Evolutionary conservation across 2,113 vertebrate species (phyloP), one percentile per base, ranked within the genome.

Genomic region (Takifugu bimaculatus): DNA sequence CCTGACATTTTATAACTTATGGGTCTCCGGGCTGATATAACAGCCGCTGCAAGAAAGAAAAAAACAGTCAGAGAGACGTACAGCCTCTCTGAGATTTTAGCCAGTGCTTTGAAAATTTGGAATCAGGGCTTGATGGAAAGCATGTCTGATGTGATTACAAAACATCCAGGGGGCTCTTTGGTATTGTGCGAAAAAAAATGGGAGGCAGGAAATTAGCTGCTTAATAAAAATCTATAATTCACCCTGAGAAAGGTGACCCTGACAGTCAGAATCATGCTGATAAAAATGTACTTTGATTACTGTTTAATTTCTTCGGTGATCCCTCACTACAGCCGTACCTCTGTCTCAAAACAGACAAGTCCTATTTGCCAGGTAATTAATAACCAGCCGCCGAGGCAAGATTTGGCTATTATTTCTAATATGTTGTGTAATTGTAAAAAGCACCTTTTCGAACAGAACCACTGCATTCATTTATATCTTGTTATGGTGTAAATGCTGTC

Each of bases 251-350:
- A 89, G 90, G 87, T 86, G 79, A 88, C 90, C 77, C 85, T 87
- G 89, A 91, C 88, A 89, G 91, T 94, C 91, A 92, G 88, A 93
- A 87, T 90, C 90, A 91, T 91, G 92, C 94, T 92, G 93, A 92
- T 92, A 93, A 89, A 92, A 92, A 93, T 92, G 84, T 78, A 92
- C 85, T 92, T 92, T 94, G 94, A 94, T 93, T 88, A 87, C 87
- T 89, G 88, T 88, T 88, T 93, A 91, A 92, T 93, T 93, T 92
- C 84, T 85, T 84, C 72, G 64, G 76, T 76, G 84, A 79, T 87
- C 79, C 85, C 82, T 68, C 80, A 45, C 65, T 80, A 61, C 87
- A 77, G 70, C 81, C 70, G 78, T 84, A 87, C 78, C 72, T 83
- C 75, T 77, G 47, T 72, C 72, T 81, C 66, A 83, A 72, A 88